Percentiles rank a stretch among this genome's conserved stretches.
These are phyloP conservation scores for Chelonoidis abingdonii DNA, from an alignment of 2,113 vertebrate species.

Conservation along the genomic window DNA sequence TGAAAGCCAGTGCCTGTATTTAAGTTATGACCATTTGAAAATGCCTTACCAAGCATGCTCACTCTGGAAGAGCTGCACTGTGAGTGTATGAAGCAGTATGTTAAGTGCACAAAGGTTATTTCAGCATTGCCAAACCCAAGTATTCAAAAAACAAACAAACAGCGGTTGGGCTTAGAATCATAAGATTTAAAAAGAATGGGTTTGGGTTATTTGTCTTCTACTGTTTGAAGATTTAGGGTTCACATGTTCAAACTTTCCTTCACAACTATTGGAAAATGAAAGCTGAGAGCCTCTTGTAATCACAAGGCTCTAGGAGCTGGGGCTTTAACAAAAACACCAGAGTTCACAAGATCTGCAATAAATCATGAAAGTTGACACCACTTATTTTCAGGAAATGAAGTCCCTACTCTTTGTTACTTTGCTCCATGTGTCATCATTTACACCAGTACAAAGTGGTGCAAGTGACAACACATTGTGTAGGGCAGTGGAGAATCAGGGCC, in stretches of 20 bases:
- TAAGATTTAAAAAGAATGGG: not conserved
- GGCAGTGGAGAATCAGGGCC: not conserved
- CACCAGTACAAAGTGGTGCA: not conserved
- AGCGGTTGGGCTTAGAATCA: not conserved
- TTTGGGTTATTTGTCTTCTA: not conserved
- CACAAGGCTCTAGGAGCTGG: not conserved
- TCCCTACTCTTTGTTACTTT: no score
- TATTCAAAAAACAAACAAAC: no score
- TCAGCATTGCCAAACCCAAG: no score
- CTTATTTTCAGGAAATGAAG: not conserved
- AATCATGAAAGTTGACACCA: not conserved
- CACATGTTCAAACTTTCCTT: not conserved
- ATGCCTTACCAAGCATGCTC: not conserved
- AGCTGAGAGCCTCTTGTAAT: not conserved
- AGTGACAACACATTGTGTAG: not conserved
- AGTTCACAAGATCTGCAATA: not conserved
- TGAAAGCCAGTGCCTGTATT: not conserved
- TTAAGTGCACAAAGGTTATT: no score
- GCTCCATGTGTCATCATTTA: not conserved
- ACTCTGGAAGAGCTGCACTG: no score
- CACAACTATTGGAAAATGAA: not conserved
- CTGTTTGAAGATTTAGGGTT: not conserved
- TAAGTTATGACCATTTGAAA: not conserved
- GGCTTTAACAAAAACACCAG: not conserved
- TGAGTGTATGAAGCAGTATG: no score